Evolutionary conservation across 1,140 invertebrate species (phyloP), one percentile per base, ranked within the genome.

Genomic region (Macrotrachela quadricornifera): DNA sequence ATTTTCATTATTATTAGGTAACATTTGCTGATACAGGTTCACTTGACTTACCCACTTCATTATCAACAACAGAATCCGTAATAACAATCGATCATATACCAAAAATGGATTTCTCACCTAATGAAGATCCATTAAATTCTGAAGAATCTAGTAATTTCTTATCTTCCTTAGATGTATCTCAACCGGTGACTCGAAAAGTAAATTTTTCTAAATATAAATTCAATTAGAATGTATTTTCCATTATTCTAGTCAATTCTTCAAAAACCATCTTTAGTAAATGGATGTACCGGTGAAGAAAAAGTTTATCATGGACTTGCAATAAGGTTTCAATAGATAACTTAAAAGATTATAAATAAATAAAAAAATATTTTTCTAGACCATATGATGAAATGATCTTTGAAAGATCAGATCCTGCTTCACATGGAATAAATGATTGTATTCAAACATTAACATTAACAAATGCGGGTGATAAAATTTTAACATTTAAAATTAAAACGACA

Each of bases 401-500:
- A 42, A 36, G 37, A 15, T 18, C n/a, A 36, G 51, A 53, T 30
- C 21, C 21, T 30, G 2, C 21, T 30, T 8, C 21, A 30, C 21
- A 30, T 14, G 51, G 38, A 11, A 53, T 36, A 40, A 36, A 36
- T 9, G 51, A 53, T 18, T 41, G 37, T 15, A 40, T 47, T 21
- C 38, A 53, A 36, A 16, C 42, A 36, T 39, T 53, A 10, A 16
- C n/a, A 47, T 48, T 53, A 42, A 53, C 17, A 21, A 53, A 53
- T 48, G 40, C 16, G 13, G 36, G 41, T 17, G 46, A 53, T 15
- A n/a, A 17, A 17, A n/a, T 11, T 30, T 38, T 53, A n/a, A 44
- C 51, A 18, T 53, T 43, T 43, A 53, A 53, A 47, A 53, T 53
- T 21, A 53, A 53, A 47, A 53, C 46, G 1, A 53, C 51, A 9